These are phyloP conservation scores for Liposcelis brunnea DNA, from an alignment of 2,888 invertebrate species.

Conservation along the genomic window DNA sequence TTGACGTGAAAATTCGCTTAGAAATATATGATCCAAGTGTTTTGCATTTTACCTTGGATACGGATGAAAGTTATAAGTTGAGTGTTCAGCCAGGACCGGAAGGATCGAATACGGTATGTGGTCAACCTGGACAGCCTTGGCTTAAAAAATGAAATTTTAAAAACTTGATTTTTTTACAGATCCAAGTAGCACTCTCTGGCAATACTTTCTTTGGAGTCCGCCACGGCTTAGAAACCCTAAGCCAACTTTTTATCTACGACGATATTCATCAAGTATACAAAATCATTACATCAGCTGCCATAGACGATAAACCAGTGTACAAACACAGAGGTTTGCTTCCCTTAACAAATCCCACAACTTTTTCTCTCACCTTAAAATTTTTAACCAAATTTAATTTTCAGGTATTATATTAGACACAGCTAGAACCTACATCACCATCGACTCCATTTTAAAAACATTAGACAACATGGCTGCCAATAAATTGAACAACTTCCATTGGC, in stretches of 20 bases:
- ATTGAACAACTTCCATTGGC: slow-evolving; percentile 89
- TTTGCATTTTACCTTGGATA: slow-evolving; percentile 32
- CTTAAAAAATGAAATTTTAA: too few relatives aligned
- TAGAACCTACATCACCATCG: slow-evolving; percentile 64
- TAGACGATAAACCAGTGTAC: slow-evolving; percentile 1
- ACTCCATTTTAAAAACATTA: slow-evolving; percentile 54
- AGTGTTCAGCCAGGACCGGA: slow-evolving; percentile 23
- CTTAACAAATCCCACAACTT: background rate
- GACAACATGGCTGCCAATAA: slow-evolving; percentile 85
- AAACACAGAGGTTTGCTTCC: background rate
- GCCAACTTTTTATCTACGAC: slow-evolving; percentile 38
- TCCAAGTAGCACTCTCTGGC: too few relatives aligned
- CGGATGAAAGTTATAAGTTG: slow-evolving; percentile 60
- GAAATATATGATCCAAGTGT: slow-evolving; percentile 14
- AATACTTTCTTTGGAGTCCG: slow-evolving; percentile 53
- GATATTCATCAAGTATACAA: background rate
- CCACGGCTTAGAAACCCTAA: slow-evolving; percentile 58
- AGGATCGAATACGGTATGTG: too few relatives aligned
- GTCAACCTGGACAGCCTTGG: too few relatives aligned
- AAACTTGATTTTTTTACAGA: too few relatives aligned
- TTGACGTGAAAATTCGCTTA: slow-evolving; percentile 10
- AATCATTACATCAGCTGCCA: background rate
- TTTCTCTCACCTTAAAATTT: too few relatives aligned
- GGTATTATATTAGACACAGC: slow-evolving; percentile 75
- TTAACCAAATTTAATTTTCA: slow-evolving; percentile 3